Conservation (phyloP, 2,113 vertebrate species). For the Varanus komodoensis region DNA sequence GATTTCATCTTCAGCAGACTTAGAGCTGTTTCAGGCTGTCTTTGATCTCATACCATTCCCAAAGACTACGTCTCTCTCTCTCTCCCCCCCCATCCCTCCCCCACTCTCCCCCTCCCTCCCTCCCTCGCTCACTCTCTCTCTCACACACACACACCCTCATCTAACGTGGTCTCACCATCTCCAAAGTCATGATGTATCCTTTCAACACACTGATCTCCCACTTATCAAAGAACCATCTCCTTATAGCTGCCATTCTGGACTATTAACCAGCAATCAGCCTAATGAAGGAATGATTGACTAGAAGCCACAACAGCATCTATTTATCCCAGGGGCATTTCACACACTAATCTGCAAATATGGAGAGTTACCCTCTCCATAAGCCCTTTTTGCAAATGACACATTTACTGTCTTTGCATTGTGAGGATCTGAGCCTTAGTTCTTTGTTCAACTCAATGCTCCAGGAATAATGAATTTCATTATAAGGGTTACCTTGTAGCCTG, state of each 20-base stretch:
- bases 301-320: neutral
- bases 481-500: constrained; percentile 42
- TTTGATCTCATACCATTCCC: no score
- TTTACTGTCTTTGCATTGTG: constrained; percentile 18
- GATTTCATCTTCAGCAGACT: neutral
- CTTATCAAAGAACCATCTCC: neutral
- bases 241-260: neutral
- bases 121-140: neutral
- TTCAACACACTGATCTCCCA: neutral
- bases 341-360: neutral
- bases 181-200: neutral
- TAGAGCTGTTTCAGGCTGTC: neutral
- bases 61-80: neutral
- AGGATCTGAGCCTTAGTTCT: constrained; percentile 39
- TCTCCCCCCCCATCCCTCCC: neutral
- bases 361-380: neutral
- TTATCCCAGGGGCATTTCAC: neutral
- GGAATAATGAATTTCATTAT: constrained; percentile 69
- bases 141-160: neutral
- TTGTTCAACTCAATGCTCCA: constrained; percentile 37
- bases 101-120: neutral
- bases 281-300: neutral
- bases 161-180: neutral
- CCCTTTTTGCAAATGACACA: constrained; percentile 27
- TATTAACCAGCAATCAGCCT: neutral